phyloP scores from a whole-genome alignment of 2,113 vertebrate genomes.

The Cyanocitta stelleri region DNA sequence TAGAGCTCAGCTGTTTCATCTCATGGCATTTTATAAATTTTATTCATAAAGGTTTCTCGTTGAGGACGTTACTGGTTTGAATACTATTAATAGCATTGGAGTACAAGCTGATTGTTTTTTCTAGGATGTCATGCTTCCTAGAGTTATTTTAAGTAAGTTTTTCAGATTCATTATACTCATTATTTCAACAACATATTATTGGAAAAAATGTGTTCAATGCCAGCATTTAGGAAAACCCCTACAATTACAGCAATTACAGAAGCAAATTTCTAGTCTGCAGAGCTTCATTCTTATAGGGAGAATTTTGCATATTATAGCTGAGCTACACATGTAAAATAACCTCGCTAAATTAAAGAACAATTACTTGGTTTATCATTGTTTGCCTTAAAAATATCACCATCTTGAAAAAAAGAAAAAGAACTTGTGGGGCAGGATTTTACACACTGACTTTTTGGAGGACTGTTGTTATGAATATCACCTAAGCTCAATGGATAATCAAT shows the following conservation, averaged over 20 bases:
- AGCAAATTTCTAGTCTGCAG: neutral
- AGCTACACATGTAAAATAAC: neutral
- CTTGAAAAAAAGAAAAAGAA: neutral
- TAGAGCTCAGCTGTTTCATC: neutral
- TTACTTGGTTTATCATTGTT: neutral
- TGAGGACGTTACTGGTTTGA: neutral
- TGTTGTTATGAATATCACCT: constrained; percentile 42
- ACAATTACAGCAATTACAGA: neutral
- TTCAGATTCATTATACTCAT: neutral
- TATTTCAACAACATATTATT: neutral
- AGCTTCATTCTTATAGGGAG: neutral
- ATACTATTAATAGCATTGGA: neutral
- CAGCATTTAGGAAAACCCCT: neutral
- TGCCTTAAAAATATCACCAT: constrained; percentile 39
- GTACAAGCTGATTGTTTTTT: neutral
- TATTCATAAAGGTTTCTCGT: neutral
- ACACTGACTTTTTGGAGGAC: constrained; percentile 12
- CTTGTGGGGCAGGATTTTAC: constrained; percentile 37
- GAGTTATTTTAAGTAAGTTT: neutral
- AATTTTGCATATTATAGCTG: neutral
- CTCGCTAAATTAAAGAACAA: constrained; percentile 13
- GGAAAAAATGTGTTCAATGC: neutral
- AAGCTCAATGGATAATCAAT: constrained; percentile 60
- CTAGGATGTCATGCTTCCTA: neutral
- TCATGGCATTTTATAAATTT: neutral